Evolutionary conservation across 1,140 invertebrate species (phyloP), one percentile per base, ranked within the genome.

Genomic region (Lepidostoma basale): DNA sequence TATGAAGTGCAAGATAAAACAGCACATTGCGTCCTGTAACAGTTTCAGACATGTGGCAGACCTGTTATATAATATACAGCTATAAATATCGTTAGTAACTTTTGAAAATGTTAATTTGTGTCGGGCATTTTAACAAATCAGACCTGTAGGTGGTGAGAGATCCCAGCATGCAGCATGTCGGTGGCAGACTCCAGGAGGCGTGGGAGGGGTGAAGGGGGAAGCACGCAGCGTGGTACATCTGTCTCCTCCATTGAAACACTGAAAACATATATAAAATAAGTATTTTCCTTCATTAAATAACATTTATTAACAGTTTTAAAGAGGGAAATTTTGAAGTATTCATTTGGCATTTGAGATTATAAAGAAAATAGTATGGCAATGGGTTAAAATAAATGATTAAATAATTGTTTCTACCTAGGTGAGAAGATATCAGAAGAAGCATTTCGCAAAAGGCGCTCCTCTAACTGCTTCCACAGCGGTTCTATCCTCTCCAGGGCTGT

Each of bases 341-440:
- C n/a, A n/a, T n/a, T n/a, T n/a, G n/a, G n/a, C n/a, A n/a, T n/a
- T n/a, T n/a, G n/a, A n/a, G n/a, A n/a, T n/a, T 36, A 36, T 6
- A 36, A n/a, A 36, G n/a, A 36, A n/a, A 36, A 36, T 36, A 36
- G n/a, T 8, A 8, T 36, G 33, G n/a, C 33, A 14, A 42, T n/a
- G 10, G 33, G 5, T 36, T 25, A 1, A 56, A 39, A 40, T 60
- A 8, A 5, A 60, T 26, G 16, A 2, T 2, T 5, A 8, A 23
- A 23, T 4, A 3, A 47, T 33, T 26, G 5, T 18, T 2, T 1
- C 3, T 56, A 72, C 70, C 49, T 68, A 9, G 60, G 16, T 49
- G 70, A 68, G 45, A 72, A 64, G 3, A 72, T 56, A 33, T 72
- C 70, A 26, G 70, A 36, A 14, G 70, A 72, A 42, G 70, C 70